A percentile compares a stretch with the other conserved stretches of the same genome.
Conservation (phyloP, 2,888 invertebrate genomes). For the Agrochola litura region DNA sequence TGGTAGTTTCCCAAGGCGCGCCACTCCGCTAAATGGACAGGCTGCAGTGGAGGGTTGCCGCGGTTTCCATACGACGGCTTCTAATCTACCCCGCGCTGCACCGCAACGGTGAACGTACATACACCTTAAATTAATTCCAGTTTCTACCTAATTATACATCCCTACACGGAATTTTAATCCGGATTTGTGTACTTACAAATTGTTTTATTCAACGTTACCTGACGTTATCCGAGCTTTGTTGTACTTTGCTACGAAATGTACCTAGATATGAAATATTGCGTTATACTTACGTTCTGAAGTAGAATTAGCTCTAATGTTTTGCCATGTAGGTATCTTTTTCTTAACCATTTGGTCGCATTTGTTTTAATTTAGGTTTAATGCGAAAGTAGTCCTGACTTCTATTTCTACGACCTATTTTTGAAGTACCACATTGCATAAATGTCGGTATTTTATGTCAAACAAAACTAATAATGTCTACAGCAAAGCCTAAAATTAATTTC, state of each 20-base stretch:
- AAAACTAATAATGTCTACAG: slow-evolving; percentile 31
- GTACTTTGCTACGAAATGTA: slow-evolving; percentile 34
- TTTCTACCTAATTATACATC: slow-evolving; percentile 50
- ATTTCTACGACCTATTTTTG: not conserved
- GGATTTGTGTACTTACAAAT: slow-evolving; percentile 52
- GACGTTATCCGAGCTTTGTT: slow-evolving; percentile 35
- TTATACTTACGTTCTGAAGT: slow-evolving; percentile 11
- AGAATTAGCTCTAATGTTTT: slow-evolving; percentile 15
- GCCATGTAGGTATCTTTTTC: not conserved
- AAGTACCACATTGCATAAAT: not conserved
- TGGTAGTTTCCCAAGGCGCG: slow-evolving; percentile 38
- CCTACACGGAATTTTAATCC: slow-evolving; percentile 56
- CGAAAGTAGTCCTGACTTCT: not conserved
- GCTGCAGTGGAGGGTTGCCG: slow-evolving; percentile 39
- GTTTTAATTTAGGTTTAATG: slow-evolving; percentile 6
- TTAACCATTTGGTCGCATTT: not conserved
- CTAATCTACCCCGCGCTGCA: slow-evolving; percentile 46
- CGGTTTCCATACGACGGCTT: slow-evolving; percentile 51
- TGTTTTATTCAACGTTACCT: slow-evolving; percentile 49
- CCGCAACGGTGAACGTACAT: slow-evolving; percentile 40
- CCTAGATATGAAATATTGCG: slow-evolving; percentile 27
- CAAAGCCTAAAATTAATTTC: slow-evolving; percentile 32
- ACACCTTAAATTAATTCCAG: slow-evolving; percentile 56
- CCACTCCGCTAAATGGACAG: slow-evolving; percentile 56
- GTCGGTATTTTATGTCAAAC: slow-evolving; percentile 11